Base-by-base conservation (phyloP, 2,888 invertebrate genomes). In the Periphyllus acericola region DNA sequence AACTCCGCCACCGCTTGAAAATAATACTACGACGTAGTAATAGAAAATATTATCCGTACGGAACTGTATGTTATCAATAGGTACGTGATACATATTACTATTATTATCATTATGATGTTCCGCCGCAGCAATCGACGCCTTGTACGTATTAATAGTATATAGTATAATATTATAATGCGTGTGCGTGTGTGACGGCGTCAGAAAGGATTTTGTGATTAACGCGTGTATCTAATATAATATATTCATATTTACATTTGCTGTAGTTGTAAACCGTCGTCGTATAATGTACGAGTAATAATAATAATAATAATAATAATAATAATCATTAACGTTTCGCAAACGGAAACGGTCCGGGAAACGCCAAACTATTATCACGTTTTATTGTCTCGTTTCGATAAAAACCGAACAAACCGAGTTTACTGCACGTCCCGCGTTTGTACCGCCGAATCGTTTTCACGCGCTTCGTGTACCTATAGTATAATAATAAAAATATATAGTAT, bases 311-410 rank as follows among this genome's bases (percentile, higher is more conserved):
- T 40, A n/a, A 52, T 52, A 17, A n/a, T 60, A 79, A 60, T 80
- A 80, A 80, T 68, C 11, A 68, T 68, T 68, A 68, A 6, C 68
- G 29, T 68, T 68, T 5, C 29, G 14, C 68, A 25, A 8, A 55
- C 34, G 52, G 79, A 79, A 46, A 46, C 46, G 79, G 79, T 32
- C 55, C 25, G 32, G 76, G 46, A 46, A 32, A 60, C 60, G 25
- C 36, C 8, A 36, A 36, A 80, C 80, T 80, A 81, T 46, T 81
- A 81, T 81, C 81, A 68, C 66, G 68, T 81, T 81, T 81, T 81
- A 81, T 68, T 81, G 55, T 68, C 68, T 46, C 81, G 81, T 81
- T 81, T 81, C 32, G 66, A 68, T 78, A 52, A 52, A 60, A 60
- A 66, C n/a, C 25, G 11, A 68, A 80, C n/a, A 71, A 46, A 34